phyloP scores from a whole-genome alignment of 2,888 invertebrate genomes.

The Amphipoea lucens region DNA sequence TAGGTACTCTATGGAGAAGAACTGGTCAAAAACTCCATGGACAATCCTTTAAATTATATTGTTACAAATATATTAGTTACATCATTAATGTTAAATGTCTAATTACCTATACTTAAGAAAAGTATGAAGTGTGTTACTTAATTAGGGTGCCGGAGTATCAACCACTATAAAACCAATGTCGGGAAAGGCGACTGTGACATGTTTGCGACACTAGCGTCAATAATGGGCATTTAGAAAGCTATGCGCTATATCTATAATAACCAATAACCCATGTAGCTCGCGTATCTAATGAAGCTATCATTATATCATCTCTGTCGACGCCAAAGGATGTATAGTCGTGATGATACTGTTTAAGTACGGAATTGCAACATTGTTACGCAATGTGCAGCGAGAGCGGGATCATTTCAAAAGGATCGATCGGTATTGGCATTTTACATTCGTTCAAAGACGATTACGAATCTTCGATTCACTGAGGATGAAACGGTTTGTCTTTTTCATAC shows the following conservation, averaged over 20 bases:
- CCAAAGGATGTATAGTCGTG: slow-evolving; percentile 44
- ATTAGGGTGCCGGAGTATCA: not conserved
- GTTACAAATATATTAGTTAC: too few species aligned
- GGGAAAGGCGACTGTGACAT: not conserved
- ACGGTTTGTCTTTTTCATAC: too few species aligned
- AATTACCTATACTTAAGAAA: too few species aligned
- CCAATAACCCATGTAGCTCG: slow-evolving; percentile 36
- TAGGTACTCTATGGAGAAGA: too few species aligned
- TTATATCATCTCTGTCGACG: slow-evolving; percentile 50
- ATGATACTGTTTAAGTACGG: slow-evolving; percentile 23
- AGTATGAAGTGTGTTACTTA: not conserved
- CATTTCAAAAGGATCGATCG: slow-evolving; percentile 19
- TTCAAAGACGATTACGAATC: not conserved
- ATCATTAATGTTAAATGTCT: too few species aligned
- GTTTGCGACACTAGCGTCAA: not conserved
- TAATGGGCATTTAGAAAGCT: slow-evolving; percentile 18
- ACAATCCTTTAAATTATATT: too few species aligned
- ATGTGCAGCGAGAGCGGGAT: slow-evolving; percentile 17
- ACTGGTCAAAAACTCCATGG: too few species aligned
- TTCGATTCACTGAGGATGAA: not conserved
- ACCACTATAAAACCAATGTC: not conserved
- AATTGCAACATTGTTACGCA: slow-evolving; percentile 43
- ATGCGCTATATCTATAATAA: slow-evolving; percentile 26
- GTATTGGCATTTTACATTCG: slow-evolving; percentile 24
- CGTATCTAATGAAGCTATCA: slow-evolving; percentile 54